These are phyloP conservation scores for Mellilla xanthometata DNA, from an alignment of 2,888 invertebrate genomes.

Conservation along the genomic window DNA sequence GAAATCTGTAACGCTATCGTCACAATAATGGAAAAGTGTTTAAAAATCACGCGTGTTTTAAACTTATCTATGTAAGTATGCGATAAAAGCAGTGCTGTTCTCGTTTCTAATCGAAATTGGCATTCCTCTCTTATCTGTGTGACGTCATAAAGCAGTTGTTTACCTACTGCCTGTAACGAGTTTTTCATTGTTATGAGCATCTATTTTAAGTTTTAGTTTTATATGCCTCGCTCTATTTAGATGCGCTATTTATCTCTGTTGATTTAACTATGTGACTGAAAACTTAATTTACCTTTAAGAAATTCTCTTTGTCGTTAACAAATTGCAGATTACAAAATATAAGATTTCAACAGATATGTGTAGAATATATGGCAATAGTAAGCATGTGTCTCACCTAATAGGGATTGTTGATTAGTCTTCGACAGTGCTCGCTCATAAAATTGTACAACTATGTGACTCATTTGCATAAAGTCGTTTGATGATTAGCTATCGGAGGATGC, in stretches of 20 bases:
- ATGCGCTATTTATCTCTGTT: conserved; percentile 28
- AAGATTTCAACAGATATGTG: conserved; percentile 47
- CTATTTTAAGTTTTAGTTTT: conserved; percentile 33
- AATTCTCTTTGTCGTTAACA: too few species aligned
- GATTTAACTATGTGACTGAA: conserved; percentile 33
- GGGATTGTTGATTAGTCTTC: conserved; percentile 59
- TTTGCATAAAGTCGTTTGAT: conserved; percentile 71
- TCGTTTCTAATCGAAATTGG: conserved; percentile 75
- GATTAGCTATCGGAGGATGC: conserved; percentile 56
- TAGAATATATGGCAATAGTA: conserved; percentile 52
- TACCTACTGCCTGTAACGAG: conserved; percentile 47
- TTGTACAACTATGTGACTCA: conserved; percentile 61
- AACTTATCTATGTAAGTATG: conserved; percentile 66
- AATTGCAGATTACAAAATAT: conserved; percentile 51
- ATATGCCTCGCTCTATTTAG: conserved; percentile 29
- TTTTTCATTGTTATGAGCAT: conserved; percentile 50
- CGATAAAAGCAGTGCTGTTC: conserved; percentile 66
- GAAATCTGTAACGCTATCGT: conserved; percentile 36
- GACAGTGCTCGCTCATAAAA: conserved; percentile 59
- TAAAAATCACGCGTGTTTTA: conserved; percentile 63
- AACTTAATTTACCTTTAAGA: too few species aligned
- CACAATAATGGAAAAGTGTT: conserved; percentile 47
- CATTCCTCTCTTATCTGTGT: conserved; percentile 71
- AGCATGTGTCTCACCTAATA: conserved; percentile 49
- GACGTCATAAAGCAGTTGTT: conserved; percentile 59